Evolutionary conservation across 2,113 vertebrate genomes (phyloP).

Genomic region (Vulpes vulpes): DNA sequence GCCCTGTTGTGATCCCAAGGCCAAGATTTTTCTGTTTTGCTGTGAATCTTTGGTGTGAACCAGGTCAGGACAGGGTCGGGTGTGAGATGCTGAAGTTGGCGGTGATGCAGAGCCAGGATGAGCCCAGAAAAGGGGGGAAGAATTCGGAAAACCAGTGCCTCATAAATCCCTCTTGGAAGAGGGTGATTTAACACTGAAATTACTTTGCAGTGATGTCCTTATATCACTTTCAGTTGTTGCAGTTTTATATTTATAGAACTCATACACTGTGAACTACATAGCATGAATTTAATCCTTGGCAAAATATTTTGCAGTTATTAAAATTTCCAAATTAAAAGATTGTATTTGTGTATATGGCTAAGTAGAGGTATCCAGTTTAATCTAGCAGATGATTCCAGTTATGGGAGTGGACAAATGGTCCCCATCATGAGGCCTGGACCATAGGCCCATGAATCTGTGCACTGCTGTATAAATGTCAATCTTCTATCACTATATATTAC

Average conservation of each 20-base stretch:
- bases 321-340: not conserved
- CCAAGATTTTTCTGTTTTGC: not conserved
- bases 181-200: not conserved
- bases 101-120: too few species aligned
- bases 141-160: not conserved
- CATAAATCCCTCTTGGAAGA: not conserved
- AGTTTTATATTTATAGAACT: not conserved
- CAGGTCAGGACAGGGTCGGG: fast-evolving
- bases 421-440: not conserved
- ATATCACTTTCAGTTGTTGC: not conserved
- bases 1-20: not conserved
- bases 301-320: not conserved
- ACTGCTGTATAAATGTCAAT: fast-evolving
- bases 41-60: not conserved
- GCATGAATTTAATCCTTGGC: not conserved
- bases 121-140: not conserved
- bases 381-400: not conserved
- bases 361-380: not conserved
- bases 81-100: not conserved
- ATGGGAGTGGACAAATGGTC: too few species aligned
- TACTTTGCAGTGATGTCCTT: not conserved
- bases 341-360: not conserved
- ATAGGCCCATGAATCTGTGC: not conserved
- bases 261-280: too few species aligned
- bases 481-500: fast-evolving